Conservation (phyloP, 2,888 invertebrate species). For the Chirona hameri region DNA sequence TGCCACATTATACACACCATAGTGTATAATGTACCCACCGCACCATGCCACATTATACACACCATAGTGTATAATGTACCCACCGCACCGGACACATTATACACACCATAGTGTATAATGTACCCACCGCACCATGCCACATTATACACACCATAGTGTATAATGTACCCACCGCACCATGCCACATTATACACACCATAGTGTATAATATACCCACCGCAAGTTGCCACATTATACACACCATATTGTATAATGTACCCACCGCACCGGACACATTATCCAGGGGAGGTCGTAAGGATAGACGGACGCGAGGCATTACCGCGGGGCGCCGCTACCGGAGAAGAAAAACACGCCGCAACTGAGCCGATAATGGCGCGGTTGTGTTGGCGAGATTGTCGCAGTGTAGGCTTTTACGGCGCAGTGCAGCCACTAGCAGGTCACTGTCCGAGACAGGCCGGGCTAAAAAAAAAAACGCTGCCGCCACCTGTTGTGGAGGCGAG, state of each 20-base stretch:
- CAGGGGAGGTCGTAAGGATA: background rate
- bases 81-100: background rate
- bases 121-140: background rate
- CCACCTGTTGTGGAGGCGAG: no score
- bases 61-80: background rate
- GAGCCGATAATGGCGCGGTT: conserved; percentile 2
- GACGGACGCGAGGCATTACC: background rate
- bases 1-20: background rate
- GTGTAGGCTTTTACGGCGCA: background rate
- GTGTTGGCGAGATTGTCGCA: background rate
- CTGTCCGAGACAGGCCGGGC: no score
- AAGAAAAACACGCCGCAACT: background rate
- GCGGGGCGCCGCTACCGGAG: background rate
- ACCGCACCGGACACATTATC: background rate
- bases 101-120: background rate
- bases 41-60: background rate
- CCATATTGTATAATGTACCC: background rate
- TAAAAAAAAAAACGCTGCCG: no score
- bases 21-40: background rate
- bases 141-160: background rate
- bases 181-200: background rate
- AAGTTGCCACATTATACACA: no score
- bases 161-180: background rate
- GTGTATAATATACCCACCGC: background rate
- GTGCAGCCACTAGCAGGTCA: no score